These are phyloP conservation scores for Watersipora subatra DNA, from an alignment of 1,140 invertebrate genomes.

Conservation along the genomic window DNA sequence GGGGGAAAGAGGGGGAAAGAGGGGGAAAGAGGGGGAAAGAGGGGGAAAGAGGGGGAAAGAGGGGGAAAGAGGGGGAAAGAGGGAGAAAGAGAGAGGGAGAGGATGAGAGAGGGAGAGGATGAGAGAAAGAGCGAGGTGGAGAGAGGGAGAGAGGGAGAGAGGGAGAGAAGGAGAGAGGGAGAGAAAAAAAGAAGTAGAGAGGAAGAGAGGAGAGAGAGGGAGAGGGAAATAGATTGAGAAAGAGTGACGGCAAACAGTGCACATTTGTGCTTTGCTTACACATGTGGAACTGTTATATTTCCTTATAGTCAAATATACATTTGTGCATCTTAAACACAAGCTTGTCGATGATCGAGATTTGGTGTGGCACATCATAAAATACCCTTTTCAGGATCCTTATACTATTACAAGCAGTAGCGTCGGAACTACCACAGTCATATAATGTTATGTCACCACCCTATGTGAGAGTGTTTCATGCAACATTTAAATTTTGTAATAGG, in stretches of 20 bases:
- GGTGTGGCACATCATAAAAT: no score
- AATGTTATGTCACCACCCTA: no score
- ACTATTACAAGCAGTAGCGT: no score
- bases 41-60: background rate
- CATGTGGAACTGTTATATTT: no score
- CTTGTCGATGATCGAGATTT: no score
- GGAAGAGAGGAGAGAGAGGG: background rate
- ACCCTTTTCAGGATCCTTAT: no score
- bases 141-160: background rate
- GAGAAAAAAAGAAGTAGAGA: background rate
- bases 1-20: background rate
- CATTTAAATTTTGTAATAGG: no score
- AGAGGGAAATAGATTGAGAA: background rate
- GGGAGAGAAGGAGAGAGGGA: background rate
- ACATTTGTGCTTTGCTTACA: no score
- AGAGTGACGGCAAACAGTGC: background rate
- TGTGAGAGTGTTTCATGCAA: no score
- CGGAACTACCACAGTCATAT: no score
- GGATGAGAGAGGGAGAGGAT: background rate
- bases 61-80: background rate
- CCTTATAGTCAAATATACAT: no score
- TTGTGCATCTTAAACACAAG: no score
- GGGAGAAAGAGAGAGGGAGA: background rate
- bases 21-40: background rate
- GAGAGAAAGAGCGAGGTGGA: background rate